Conservation (phyloP, 2,113 vertebrate genomes). For the mouse (Mus musculus) region GRCm39 chr7:114473001-114473500, state of each 20-base stretch:
- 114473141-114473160: not conserved
- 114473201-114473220: not conserved
- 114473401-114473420: not conserved
- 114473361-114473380: too few species aligned
- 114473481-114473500: too few species aligned
- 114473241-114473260: not conserved
- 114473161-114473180: not conserved
- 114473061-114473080: not conserved
- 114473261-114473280: not conserved
- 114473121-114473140: not conserved
- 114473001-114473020: not conserved
- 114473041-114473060: not conserved
- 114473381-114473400: not conserved
- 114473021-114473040: not conserved
- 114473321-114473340: too few species aligned
- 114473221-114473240: not conserved
- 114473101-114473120: not conserved
- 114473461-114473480: conserved; percentile 85
- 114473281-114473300: not conserved
- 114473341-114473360: not conserved
- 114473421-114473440: conserved; percentile 86
- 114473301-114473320: not conserved
- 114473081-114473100: not conserved
- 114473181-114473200: not conserved
- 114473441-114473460: conserved; percentile 89